These are phyloP conservation scores for Urophycis tenuis DNA, from an alignment of 2,797 vertebrate genomes.

Conservation along the genomic window DNA sequence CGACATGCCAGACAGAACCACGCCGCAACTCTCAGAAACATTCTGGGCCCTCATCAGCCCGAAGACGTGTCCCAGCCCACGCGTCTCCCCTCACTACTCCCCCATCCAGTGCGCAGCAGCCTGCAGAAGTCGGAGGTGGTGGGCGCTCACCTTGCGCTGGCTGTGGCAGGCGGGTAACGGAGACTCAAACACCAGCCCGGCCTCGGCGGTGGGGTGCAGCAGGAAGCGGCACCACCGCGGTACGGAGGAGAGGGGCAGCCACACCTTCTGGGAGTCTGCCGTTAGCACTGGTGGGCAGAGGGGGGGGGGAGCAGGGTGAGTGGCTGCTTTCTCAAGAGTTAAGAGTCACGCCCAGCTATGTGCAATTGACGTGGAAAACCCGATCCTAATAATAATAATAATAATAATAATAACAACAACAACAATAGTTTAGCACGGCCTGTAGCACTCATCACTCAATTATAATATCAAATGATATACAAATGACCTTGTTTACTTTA, in stretches of 20 bases:
- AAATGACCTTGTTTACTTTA: too few relatives aligned
- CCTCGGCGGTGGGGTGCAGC: conserved; percentile 28
- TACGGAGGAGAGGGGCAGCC: conserved; percentile 52
- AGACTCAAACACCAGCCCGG: conserved; percentile 52
- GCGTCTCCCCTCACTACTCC: not conserved
- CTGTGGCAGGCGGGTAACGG: conserved; percentile 69
- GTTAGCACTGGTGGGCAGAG: conserved; percentile 18
- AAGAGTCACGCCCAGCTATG: too few relatives aligned
- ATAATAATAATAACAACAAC: too few relatives aligned
- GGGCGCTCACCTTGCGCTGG: conserved; percentile 46
- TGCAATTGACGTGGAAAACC: too few relatives aligned
- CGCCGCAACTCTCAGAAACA: not conserved
- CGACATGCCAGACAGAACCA: not conserved
- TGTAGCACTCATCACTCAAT: too few relatives aligned
- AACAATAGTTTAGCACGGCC: too few relatives aligned
- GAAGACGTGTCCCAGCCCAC: not conserved
- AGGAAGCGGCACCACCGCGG: conserved; percentile 53
- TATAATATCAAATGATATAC: too few relatives aligned
- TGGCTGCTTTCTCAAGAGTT: not conserved
- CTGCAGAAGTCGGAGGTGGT: not conserved
- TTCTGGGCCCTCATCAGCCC: not conserved
- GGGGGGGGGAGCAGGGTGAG: not conserved
- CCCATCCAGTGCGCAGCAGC: not conserved
- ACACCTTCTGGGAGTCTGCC: conserved; percentile 50
- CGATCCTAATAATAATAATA: too few relatives aligned